Evolutionary conservation across 2,888 invertebrate genomes (phyloP), one percentile per base, ranked within the genome.

Genomic region (Drosophila anceps): DNA sequence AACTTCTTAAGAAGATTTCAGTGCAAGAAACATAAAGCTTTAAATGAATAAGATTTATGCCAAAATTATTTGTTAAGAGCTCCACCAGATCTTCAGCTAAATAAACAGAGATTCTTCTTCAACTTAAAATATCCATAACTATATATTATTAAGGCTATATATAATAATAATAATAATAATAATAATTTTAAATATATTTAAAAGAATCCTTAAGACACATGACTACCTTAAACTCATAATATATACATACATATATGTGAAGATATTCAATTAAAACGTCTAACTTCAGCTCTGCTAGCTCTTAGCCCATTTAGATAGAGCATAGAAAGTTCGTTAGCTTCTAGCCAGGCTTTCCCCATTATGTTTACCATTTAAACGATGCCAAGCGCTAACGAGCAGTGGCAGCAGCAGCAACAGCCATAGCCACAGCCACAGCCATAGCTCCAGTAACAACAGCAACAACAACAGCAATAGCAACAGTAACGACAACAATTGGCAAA

Each of bases 361-460:
- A 63, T 71, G 74, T 58, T 78, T 53, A 62, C 65, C 51, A 63
- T 69, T 73, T 74, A 72, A 78, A 68, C 70, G 68, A 51, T 82
- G 62, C 41, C 59, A 73, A 72, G 73, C 77, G 75, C 84, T 84
- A 90, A 84, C 84, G 90, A 85, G 84, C 67, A 70, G 39, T 58
- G 59, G 75, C 80, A 73, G 60, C 70, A 61, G 51, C 82, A 50
- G 46, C 68, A 59, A 31, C 63, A 76, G 9, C 51, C 51, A 55
- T 68, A 61, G 20, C 44, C 62, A 43, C 58, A 81, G 9, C 31
- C 57, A 54, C 70, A 61, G 18, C 44, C 58, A 43, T 53, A 72
- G 27, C 15, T 27, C 20, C 13, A 44, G 2, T 13, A 24, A 24
- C 44, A 44, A 24, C 64, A 63, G 27, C 48, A 51, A 20, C 20